Base-by-base conservation (phyloP, 2,797 vertebrate species). In the Eleutherodactylus coqui region DNA sequence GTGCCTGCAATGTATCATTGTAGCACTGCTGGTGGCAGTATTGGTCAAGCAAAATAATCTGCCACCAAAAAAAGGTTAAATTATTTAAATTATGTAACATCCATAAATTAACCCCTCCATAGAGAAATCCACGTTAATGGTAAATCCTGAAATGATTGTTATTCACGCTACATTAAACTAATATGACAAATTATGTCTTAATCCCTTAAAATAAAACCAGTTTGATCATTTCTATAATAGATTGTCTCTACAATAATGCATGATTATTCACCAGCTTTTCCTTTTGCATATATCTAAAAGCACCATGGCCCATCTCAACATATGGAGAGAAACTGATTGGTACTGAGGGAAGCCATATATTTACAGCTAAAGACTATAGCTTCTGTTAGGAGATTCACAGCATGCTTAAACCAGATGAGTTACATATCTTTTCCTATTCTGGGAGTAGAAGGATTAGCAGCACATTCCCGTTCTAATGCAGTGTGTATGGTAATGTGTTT, bases 341-440 rank as follows among this genome's bases (percentile, higher is more conserved):
- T 72, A 64, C 14, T 79, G 41, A 62, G 53, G 75, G 67, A 83
- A 87, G 76, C 76, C 82, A 84, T 87, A 84, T 87, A 87, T 87
- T 87, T 87, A 53, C 82, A 80, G 77, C 76, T 70, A 87, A 87
- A 84, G 64, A 81, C 86, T 84, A 76, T 69, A 80, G 86, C 86
- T 84, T 76, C 86, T 84, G 76, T 87, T 84, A 84, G 70, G 51
- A 84, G 82, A 87, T 84, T 87, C 86, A 87, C 77, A 84, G 82
- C 76, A 84, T 87, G 76, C 67, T 81, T 78, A 75, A 62, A 75
- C 45, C 77, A 79, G 76, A 87, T 87, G 77, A 80, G 82, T 87
- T 75, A 84, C 82, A 87, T 87, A 84, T 84, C 82, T 87, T 87
- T 87, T 87, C 86, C 86, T 87, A 87, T 87, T 87, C 82, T 87